These are phyloP conservation scores for Lasioglossum marginatum DNA, from an alignment of 2,888 invertebrate species.

Conservation along the genomic window DNA sequence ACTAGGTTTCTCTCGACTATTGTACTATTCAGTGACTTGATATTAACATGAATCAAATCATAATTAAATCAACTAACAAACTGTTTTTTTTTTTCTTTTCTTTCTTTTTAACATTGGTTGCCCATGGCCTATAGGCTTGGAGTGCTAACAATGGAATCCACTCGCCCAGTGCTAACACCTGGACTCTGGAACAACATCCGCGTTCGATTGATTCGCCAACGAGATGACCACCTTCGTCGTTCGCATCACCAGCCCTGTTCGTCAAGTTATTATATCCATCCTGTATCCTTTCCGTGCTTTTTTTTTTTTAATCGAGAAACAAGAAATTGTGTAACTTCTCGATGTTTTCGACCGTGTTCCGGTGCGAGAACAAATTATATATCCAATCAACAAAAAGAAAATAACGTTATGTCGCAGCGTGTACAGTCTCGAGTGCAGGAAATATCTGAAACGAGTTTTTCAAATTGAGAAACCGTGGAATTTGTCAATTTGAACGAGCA, in stretches of 20 bases:
- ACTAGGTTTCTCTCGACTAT: constrained; percentile 81
- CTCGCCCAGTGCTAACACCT: constrained; percentile 85
- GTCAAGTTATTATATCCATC: constrained; percentile 79
- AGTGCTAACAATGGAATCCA: constrained; percentile 89
- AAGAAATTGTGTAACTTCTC: constrained; percentile 60
- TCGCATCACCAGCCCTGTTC: constrained; percentile 84
- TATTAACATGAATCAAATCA: constrained; percentile 79
- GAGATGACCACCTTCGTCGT: constrained; percentile 83
- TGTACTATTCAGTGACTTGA: constrained; percentile 77
- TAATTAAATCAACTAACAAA: constrained; percentile 87
- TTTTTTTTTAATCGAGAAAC: not conserved
- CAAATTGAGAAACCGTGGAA: not conserved
- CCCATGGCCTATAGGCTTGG: constrained; percentile 88
- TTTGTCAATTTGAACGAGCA: not conserved
- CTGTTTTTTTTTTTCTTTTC: constrained; percentile 89
- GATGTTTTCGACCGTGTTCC: not conserved
- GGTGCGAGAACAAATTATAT: not conserved
- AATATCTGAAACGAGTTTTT: not conserved
- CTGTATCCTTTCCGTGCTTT: constrained; percentile 74
- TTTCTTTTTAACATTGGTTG: constrained; percentile 88
- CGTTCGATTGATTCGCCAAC: constrained; percentile 82
- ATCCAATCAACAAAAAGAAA: not conserved
- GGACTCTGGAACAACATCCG: constrained; percentile 84
- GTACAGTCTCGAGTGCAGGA: not conserved
- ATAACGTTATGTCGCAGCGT: not conserved